Percentiles rank a stretch among this genome's conserved stretches.
phyloP scores from a whole-genome alignment of 2,888 invertebrate genomes.

The Terebella lapidaria region DNA sequence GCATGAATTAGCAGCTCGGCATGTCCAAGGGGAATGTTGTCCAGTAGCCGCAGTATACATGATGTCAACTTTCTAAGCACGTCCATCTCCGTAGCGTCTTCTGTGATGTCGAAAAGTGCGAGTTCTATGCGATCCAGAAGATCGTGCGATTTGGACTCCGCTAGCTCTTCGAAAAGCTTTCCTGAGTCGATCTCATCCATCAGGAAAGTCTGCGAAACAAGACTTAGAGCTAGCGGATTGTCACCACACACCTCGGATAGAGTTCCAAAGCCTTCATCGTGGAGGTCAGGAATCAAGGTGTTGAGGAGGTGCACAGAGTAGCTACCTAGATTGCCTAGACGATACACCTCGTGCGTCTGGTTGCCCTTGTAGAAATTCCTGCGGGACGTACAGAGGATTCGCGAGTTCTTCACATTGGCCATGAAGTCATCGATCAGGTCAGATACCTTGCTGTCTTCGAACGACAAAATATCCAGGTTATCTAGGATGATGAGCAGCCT shows the following conservation, averaged over 20 bases:
- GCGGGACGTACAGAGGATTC: constrained; percentile 16
- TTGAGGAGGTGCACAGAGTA: constrained; percentile 11
- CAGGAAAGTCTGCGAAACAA: constrained; percentile 11
- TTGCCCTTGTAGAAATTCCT: constrained; percentile 6
- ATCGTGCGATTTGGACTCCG: neutral
- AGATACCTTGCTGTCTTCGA: constrained; percentile 11
- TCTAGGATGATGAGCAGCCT: constrained; percentile 21
- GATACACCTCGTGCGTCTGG: constrained; percentile 6
- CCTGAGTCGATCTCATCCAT: constrained; percentile 15
- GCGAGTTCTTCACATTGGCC: constrained; percentile 12
- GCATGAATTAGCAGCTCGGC: neutral
- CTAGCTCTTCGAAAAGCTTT: constrained; percentile 13
- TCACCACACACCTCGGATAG: constrained; percentile 14
- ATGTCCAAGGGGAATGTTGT: neutral
- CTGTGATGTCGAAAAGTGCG: neutral
- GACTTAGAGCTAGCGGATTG: constrained; percentile 14
- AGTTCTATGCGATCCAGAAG: neutral
- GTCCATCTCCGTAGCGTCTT: neutral
- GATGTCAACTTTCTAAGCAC: neutral
- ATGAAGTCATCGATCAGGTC: constrained; percentile 14
- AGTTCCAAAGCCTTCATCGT: constrained; percentile 14
- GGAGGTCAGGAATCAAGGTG: constrained; percentile 20
- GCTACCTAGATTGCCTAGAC: constrained; percentile 13
- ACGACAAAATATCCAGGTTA: constrained; percentile 18
- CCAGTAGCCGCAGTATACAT: constrained; percentile 1